Conservation (phyloP, 2,113 vertebrate genomes). For the Hipposideros armiger region DNA sequence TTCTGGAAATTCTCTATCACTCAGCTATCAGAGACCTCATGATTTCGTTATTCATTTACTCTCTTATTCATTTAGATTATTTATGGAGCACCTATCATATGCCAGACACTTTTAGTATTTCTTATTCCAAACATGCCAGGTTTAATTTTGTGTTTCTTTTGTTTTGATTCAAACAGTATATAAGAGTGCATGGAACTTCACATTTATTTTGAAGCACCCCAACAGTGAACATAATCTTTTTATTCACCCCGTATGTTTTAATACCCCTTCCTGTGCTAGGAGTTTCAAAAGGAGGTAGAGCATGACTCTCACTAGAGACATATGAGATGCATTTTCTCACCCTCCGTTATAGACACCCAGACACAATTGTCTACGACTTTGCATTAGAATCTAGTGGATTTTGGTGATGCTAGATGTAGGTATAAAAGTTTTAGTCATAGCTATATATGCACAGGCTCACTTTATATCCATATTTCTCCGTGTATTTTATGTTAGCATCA, state of each 20-base stretch:
- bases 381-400: background rate
- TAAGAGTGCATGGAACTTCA: background rate
- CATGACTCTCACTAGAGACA: background rate
- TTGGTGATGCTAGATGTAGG: background rate
- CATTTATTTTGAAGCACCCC: constrained; percentile 29
- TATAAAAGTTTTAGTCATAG: background rate
- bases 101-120: background rate
- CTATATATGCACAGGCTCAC: background rate
- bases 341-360: background rate
- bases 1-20: background rate
- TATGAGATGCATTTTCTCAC: background rate
- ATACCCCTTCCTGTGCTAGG: background rate
- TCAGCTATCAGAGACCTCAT: background rate
- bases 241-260: background rate
- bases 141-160: constrained; percentile 49
- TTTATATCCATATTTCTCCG: background rate
- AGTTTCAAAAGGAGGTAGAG: background rate
- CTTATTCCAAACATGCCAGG: background rate
- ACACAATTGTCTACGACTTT: background rate
- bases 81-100: background rate
- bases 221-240: background rate
- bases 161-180: constrained; percentile 49
- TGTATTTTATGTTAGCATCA: background rate
- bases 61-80: constrained; percentile 11
- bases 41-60: constrained; percentile 17